Evolutionary conservation across 2,797 vertebrate species (phyloP), one percentile per base, ranked within the genome.

Genomic region (Parauchenoglanis ngamensis): DNA sequence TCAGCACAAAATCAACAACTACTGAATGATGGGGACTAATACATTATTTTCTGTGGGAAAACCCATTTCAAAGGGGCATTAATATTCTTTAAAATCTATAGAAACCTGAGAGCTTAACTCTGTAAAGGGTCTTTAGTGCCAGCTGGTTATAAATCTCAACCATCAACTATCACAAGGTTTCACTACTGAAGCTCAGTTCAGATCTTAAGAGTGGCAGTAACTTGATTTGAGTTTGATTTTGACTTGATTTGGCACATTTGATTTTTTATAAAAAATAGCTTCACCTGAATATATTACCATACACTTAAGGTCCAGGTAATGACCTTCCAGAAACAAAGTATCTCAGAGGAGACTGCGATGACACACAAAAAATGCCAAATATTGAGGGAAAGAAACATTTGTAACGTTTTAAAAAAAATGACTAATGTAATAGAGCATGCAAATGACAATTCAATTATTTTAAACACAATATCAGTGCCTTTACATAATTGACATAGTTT

Each of bases 101-200:
- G 52, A 84, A 70, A 59, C 19, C 46, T n/a, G 11, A 63, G 44
- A 73, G 54, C 54, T 23, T 72, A 12, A n/a, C 54, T 10, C 17
- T 57, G 10, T 2, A 57, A 56, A 56, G 44, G n/a, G 61, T 35
- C 44, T 46, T 87, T 28, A 84, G 46, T 54, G 86, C 44, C 86
- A 65, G 68, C 79, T 84, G 81, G 72, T 73, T 83, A 68, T 15
- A 84, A 23, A 77, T 46, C 86, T 78, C 61, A 57, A 23, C 25
- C 25, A 56, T 77, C 63, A 79, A 79, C 54, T 44, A 77, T 83
- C 80, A 83, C 70, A 83, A 25, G 56, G 19, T 80, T 40, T 40
- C 10, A 57, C 7, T 40, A 79, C 54, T 4, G 28, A 11, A 2
- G 15, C 54, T 31, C 13, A 56, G 75, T 77, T n/a, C 4, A 78